Evolutionary conservation across 2,113 vertebrate genomes (phyloP).

Genomic region (Mungos mungo): DNA sequence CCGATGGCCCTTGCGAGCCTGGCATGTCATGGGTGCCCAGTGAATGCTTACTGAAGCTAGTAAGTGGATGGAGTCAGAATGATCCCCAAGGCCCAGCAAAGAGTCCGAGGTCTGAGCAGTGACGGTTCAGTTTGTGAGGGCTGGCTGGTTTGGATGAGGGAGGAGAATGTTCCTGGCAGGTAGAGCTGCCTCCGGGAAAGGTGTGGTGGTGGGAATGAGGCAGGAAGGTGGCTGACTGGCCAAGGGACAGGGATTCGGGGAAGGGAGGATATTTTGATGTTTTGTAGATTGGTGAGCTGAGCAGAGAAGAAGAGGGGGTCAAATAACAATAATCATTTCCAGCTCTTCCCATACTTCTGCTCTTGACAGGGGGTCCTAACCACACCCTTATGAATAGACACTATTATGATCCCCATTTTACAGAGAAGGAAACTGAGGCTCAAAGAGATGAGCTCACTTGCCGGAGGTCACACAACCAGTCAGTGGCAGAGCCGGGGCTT

Average conservation of each 20-base stretch:
- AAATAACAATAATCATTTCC: not conserved
- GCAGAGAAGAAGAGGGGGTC: not conserved
- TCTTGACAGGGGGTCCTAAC: conserved; percentile 33
- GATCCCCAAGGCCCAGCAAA: not conserved
- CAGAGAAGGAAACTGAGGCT: conserved; percentile 61
- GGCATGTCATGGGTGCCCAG: not conserved
- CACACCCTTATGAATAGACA: conserved; percentile 46
- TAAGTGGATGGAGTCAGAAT: not conserved
- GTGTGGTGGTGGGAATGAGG: not conserved
- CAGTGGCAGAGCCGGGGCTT: not conserved
- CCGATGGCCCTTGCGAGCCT: not conserved
- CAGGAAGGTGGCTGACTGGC: not conserved
- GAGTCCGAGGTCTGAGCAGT: not conserved
- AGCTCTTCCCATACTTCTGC: not conserved
- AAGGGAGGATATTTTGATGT: not conserved
- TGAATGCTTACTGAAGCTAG: not conserved
- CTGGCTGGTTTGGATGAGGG: not conserved
- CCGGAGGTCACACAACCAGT: conserved; percentile 25
- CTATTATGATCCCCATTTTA: conserved; percentile 48
- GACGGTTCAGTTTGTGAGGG: not conserved
- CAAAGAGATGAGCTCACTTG: conserved; percentile 50
- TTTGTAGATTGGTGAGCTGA: not conserved
- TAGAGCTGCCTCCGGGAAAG: not conserved
- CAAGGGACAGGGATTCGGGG: not conserved
- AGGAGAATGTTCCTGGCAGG: not conserved